Evolutionary conservation across 2,797 vertebrate genomes (phyloP).

Genomic region (Mormyrops boulengeri): DNA sequence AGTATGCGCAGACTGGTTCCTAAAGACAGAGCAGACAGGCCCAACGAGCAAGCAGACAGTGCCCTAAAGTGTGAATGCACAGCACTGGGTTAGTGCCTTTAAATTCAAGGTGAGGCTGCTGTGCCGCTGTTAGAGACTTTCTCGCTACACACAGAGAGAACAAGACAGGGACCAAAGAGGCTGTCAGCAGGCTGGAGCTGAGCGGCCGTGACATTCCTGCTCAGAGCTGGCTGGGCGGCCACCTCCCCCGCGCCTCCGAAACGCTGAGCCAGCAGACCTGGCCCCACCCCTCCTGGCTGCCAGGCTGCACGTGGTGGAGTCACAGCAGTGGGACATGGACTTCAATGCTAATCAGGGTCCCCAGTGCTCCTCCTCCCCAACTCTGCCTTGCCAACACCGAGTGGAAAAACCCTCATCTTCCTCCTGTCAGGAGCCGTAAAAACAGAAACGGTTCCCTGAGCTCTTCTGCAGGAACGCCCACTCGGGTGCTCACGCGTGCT

Average conservation of each 20-base stretch:
- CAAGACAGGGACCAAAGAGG: neutral
- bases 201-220: neutral
- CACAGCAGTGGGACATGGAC: constrained; percentile 61
- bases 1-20: too few species aligned
- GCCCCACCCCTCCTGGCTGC: neutral
- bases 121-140: neutral
- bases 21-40: neutral
- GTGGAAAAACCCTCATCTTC: neutral
- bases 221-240: neutral
- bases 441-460: neutral
- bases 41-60: neutral
- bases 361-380: neutral
- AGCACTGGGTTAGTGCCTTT: neutral
- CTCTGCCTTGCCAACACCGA: constrained; percentile 11
- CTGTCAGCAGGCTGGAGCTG: neutral
- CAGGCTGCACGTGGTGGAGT: constrained; percentile 29
- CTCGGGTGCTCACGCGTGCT: neutral
- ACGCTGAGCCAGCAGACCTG: constrained; percentile 13
- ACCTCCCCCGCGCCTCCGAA: neutral
- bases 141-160: neutral
- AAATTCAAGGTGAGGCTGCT: neutral
- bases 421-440: constrained; percentile 10
- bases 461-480: neutral
- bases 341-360: constrained; percentile 61
- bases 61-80: neutral